These are phyloP conservation scores for Drosophila kokeensis DNA, from an alignment of 2,888 invertebrate species.

Conservation along the genomic window DNA sequence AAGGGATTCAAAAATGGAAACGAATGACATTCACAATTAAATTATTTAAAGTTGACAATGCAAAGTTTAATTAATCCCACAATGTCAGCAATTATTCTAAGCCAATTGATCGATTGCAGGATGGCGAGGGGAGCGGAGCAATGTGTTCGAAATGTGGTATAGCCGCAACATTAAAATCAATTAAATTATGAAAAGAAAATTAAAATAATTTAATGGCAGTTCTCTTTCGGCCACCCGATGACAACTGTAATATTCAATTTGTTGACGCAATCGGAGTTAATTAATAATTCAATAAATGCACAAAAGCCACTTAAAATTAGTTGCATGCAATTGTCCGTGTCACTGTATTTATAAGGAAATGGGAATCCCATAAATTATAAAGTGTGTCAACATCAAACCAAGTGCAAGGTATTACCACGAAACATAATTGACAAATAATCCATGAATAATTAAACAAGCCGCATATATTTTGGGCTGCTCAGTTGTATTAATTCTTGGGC, in stretches of 20 bases:
- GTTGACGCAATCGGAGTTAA: constrained; percentile 73
- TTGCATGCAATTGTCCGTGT: constrained; percentile 61
- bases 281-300: constrained; percentile 77
- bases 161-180: constrained; percentile 73
- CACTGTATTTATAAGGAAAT: constrained; percentile 21
- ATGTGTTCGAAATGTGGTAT: background rate
- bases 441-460: background rate
- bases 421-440: constrained; percentile 15
- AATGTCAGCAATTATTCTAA: constrained; percentile 78
- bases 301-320: constrained; percentile 66
- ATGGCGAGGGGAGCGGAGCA: background rate
- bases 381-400: constrained; percentile 40
- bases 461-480: background rate
- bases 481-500: too few species aligned
- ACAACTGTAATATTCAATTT: constrained; percentile 74
- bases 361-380: constrained; percentile 50
- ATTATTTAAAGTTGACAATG: constrained; percentile 57
- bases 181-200: constrained; percentile 80
- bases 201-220: constrained; percentile 74
- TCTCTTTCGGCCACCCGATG: constrained; percentile 53
- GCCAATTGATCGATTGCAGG: constrained; percentile 32
- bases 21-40: constrained; percentile 49
- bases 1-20: constrained; percentile 1
- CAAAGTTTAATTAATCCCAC: constrained; percentile 70
- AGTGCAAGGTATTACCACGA: background rate